Conservation (phyloP, 2,113 vertebrate genomes). For the Sceloporus tristichus region DNA sequence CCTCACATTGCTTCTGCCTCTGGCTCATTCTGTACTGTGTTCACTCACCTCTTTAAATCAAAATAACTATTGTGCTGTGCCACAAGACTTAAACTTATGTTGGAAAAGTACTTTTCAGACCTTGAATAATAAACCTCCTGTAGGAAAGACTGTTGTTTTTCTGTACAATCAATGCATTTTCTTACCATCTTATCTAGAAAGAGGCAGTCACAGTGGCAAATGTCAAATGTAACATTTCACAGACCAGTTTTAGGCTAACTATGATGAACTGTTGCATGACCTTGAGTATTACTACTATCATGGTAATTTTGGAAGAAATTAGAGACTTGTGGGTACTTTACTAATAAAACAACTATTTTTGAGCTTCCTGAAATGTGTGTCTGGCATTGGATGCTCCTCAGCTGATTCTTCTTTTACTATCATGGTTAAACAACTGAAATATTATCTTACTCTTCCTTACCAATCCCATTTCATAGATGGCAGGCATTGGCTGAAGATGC, state of each 20-base stretch:
- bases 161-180: background rate
- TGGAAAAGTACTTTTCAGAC: conserved; percentile 2
- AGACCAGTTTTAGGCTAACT: conserved; percentile 7
- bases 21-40: accelerated
- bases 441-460: background rate
- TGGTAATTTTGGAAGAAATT: background rate
- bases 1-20: background rate
- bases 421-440: background rate
- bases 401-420: too few relatives aligned
- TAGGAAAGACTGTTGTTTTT: background rate
- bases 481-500: background rate
- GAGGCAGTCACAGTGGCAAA: background rate
- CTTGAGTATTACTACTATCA: background rate
- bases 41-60: background rate
- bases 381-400: too few relatives aligned
- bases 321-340: too few relatives aligned
- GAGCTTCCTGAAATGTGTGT: too few relatives aligned
- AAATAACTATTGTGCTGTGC: background rate
- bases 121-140: background rate
- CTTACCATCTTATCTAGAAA: background rate
- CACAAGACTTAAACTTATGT: background rate
- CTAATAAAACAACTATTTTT: too few relatives aligned
- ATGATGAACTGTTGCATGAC: background rate
- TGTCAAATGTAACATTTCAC: background rate
- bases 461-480: conserved; percentile 3